Conservation (phyloP, 2,888 invertebrate genomes). For the Pammene fasciana region DNA sequence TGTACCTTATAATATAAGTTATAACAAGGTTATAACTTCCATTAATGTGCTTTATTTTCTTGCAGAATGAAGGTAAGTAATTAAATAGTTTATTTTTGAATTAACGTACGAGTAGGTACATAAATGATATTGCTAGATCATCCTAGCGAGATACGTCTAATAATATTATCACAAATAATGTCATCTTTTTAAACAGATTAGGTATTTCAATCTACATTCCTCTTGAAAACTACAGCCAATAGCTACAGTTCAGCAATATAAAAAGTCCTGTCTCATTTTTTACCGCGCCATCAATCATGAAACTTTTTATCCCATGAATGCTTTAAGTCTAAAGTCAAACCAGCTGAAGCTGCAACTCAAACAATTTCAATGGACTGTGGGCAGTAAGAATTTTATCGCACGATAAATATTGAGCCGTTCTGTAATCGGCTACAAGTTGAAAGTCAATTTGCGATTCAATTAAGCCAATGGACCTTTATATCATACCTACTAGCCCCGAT, state of each 20-base stretch:
- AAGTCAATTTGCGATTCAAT: constrained; percentile 32
- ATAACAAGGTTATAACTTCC: too few relatives aligned
- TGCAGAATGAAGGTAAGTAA: too few relatives aligned
- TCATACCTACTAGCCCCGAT: too few relatives aligned
- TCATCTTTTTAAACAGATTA: too few relatives aligned
- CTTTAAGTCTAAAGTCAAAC: constrained; percentile 55
- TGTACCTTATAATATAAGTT: too few relatives aligned
- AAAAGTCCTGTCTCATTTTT: constrained; percentile 1
- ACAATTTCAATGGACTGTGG: constrained; percentile 51
- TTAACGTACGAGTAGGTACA: too few relatives aligned
- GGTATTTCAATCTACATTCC: too few relatives aligned
- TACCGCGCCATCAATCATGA: constrained; percentile 15
- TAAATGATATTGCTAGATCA: too few relatives aligned
- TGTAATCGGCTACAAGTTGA: constrained; percentile 30
- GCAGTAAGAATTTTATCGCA: constrained; percentile 34
- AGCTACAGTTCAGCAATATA: neutral
- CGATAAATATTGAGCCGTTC: constrained; percentile 41
- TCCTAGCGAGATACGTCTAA: too few relatives aligned
- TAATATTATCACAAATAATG: too few relatives aligned
- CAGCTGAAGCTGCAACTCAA: constrained; percentile 55
- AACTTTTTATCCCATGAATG: constrained; percentile 42
- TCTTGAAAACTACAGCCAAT: neutral
- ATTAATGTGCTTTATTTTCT: too few relatives aligned
- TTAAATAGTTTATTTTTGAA: too few relatives aligned
- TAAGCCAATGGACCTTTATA: neutral